Evolutionary conservation across 2,888 invertebrate species (phyloP), one percentile per base, ranked within the genome.

Genomic region (Pseudococcus longispinus): DNA sequence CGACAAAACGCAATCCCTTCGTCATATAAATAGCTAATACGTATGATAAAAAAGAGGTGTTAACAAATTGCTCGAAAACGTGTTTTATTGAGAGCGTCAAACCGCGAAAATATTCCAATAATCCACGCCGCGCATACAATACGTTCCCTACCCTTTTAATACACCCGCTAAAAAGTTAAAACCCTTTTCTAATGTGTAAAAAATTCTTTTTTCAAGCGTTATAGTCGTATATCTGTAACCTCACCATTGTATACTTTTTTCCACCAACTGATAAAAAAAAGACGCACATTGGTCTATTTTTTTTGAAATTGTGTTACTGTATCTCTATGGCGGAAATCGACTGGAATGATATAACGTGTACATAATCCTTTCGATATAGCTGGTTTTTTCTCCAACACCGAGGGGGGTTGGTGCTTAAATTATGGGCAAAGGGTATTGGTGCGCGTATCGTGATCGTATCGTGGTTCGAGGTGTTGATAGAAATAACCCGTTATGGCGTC

Each of bases 11-110:
- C 74, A 74, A 74, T 74, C 74, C 74, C 37, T 32, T 74, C 74
- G 37, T 74, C 74, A 74, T 74, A 74, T 74, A 74, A 74, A 74
- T 74, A 74, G 74, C 32, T 74, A 74, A 74, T 74, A 74, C 74
- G 44, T 46, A 37, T 37, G 74, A 37, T 74, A 74, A 74, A 74
- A 60, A 74, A 74, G 74, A 74, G 74, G 74, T 74, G 74, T 74
- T 74, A 74, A 74, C 74, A 74, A 74, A 74, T 74, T 26, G 74
- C 74, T 37, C 37, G 29, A 29, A 37, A 74, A 74, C 74, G 37
- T 74, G 74, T 74, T 74, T 74, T 74, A 74, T 74, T 32, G 32
- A 32, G 74, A 74, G 74, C 74, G 74, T 74, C 74, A 74, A 74
- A 74, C 74, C 74, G 74, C 74, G 32, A 74, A 74, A 74, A 74